These are phyloP conservation scores for Xenentodon cancila DNA, from an alignment of 2,797 vertebrate species.

Conservation along the genomic window DNA sequence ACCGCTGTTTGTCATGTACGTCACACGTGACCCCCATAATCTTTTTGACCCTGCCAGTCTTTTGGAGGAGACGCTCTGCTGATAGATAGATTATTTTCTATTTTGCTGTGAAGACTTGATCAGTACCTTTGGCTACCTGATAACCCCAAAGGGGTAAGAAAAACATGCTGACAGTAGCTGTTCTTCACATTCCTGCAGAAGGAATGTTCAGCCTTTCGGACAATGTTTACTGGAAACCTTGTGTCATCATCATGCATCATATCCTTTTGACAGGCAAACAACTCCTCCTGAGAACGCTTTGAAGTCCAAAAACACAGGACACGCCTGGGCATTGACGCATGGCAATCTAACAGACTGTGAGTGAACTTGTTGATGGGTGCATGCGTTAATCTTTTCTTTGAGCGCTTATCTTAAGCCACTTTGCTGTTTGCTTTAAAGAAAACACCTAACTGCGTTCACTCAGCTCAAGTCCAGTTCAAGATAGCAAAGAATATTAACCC, in stretches of 20 bases:
- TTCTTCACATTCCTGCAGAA: conserved; percentile 55
- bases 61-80: conserved; percentile 25
- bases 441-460: not conserved
- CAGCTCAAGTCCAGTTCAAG: no score
- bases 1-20: conserved; percentile 48
- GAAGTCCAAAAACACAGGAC: conserved; percentile 49
- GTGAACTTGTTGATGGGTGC: conserved; percentile 21
- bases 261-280: conserved; percentile 54
- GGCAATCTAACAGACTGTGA: not conserved
- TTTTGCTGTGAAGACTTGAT: conserved; percentile 31
- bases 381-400: conserved; percentile 9
- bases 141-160: conserved; percentile 18
- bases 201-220: conserved; percentile 44
- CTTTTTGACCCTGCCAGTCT: conserved; percentile 36
- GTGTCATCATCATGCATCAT: conserved; percentile 57
- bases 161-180: conserved; percentile 25
- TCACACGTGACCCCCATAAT: conserved; percentile 36
- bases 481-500: no score
- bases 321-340: conserved; percentile 33
- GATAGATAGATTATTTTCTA: conserved; percentile 48
- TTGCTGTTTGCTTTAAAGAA: conserved; percentile 7
- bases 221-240: conserved; percentile 32
- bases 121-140: conserved; percentile 30
- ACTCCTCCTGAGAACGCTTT: conserved; percentile 12
- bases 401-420: conserved; percentile 17